Evolutionary conservation across 2,113 vertebrate genomes (phyloP).

Genomic region (Rattus rattus): DNA sequence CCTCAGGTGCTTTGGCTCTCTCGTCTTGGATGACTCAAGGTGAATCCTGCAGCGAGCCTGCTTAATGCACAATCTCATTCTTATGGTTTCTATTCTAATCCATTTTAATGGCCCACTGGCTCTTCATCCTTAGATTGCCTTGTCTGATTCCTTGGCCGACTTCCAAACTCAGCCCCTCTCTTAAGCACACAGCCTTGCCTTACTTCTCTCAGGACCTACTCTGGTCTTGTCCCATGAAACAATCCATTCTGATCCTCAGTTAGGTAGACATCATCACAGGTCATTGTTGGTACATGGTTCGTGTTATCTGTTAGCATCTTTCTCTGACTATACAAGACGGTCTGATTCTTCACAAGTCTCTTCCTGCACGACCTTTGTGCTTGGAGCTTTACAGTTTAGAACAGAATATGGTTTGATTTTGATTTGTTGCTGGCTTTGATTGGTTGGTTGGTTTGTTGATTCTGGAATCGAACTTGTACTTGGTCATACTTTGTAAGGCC

Average conservation of each 20-base stretch:
- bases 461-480: not conserved
- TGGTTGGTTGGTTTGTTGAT: not conserved
- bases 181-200: not conserved
- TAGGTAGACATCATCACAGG: no score
- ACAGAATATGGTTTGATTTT: not conserved
- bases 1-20: not conserved
- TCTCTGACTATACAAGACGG: not conserved
- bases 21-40: not conserved
- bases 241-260: not conserved
- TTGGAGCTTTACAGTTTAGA: not conserved
- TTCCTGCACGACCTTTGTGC: not conserved
- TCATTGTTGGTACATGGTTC: not conserved
- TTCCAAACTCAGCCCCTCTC: not conserved
- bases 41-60: not conserved
- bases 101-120: not conserved
- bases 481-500: not conserved
- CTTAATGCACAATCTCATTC: fast-evolving
- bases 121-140: not conserved
- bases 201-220: not conserved
- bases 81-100: not conserved
- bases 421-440: not conserved
- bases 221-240: not conserved
- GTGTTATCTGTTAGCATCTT: not conserved
- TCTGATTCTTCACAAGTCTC: not conserved
- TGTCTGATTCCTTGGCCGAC: not conserved